Evolutionary conservation across 2,797 vertebrate species (phyloP), one percentile per base, ranked within the genome.

Genomic region (Coilia nasus): DNA sequence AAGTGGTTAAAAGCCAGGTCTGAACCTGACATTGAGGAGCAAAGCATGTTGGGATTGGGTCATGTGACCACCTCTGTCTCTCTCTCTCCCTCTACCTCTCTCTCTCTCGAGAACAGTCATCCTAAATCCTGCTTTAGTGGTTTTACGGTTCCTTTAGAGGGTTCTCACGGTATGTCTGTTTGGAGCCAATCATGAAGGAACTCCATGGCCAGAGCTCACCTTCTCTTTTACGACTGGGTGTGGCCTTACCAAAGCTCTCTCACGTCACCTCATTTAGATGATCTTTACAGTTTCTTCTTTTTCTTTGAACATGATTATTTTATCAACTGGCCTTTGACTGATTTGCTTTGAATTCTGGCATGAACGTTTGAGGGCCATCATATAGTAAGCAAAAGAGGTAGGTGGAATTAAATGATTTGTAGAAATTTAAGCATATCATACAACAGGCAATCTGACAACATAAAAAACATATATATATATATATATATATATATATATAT

Each of bases 11-110:
- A 17, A 4, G 15, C 14, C 31, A 41, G 67, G 28, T 84, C 64
- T 7, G 60, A 84, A 83, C 84, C 83, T 85, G 88, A 88, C 81
- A 83, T 82, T 82, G 82, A 85, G 85, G 82, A 84, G 35, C 87
- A 78, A 82, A 46, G 81, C 85, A 85, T 28, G 67, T 71, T 85
- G 85, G 60, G 71, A 81, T 50, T n/a, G 50, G 82, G 85, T 83
- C 88, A 85, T 17, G 67, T 19, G 67, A 75, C 28, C 5, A 0
- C 12, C 67, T 75, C 67, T 75, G 0, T 6, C 12, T 62, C 62
- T 67, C 23, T 28, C 62, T 67, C 62, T 67, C 62, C 15, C 9
- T 12, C 62, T 67, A 6, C 28, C 7, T 31, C 23, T 67, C 9
- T 15, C 23, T 14, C 23, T 14, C 2, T 54, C 9, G 50, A 54